Evolutionary conservation across 2,113 vertebrate genomes (phyloP).

Genomic region (Rissa tridactyla): DNA sequence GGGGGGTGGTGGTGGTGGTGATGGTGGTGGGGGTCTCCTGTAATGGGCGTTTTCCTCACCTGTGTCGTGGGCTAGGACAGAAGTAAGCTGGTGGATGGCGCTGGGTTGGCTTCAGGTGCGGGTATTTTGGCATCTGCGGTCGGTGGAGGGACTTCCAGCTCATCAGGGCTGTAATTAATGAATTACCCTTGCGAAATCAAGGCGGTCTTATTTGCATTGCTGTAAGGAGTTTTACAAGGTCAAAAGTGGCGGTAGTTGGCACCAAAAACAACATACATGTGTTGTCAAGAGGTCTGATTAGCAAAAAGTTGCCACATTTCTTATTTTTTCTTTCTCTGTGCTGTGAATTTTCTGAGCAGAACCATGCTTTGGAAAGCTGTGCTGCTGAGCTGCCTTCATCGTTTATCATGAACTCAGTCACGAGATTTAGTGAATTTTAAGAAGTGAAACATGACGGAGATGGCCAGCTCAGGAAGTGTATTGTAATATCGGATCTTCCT

Average conservation of each 20-base stretch:
- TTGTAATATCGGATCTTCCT: not conserved
- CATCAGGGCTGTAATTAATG: not conserved
- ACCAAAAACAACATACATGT: accelerated
- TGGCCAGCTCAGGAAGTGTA: not conserved
- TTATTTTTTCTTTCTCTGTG: not conserved
- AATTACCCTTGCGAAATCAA: accelerated
- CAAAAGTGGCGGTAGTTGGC: not conserved
- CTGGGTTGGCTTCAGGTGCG: accelerated
- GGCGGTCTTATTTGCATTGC: accelerated
- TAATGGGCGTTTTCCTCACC: no score
- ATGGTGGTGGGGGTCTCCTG: no score
- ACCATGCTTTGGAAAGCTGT: accelerated
- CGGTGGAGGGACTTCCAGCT: not conserved
- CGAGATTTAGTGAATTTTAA: not conserved
- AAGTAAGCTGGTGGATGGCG: not conserved
- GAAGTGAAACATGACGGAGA: not conserved
- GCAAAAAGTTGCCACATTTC: not conserved
- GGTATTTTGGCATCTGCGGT: accelerated
- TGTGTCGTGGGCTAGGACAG: accelerated
- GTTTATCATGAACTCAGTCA: not conserved
- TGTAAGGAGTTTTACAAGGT: not conserved
- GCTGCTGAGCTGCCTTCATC: not conserved
- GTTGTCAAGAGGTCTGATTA: not conserved
- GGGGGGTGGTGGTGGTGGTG: not conserved
- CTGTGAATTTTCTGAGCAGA: not conserved